Conservation (phyloP, 2,797 vertebrate species). For the Eulemur albifrons region DNA sequence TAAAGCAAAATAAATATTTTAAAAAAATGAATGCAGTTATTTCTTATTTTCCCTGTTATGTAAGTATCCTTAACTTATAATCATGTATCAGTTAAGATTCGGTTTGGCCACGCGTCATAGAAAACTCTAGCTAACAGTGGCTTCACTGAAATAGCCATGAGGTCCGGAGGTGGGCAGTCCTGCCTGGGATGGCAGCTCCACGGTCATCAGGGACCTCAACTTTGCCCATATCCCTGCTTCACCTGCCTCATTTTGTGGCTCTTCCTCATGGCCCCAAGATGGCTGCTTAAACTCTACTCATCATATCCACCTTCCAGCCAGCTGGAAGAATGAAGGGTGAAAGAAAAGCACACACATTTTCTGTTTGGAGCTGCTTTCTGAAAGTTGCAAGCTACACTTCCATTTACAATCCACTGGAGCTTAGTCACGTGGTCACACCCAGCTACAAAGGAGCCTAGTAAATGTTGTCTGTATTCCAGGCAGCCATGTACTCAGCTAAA, state of each 20-base stretch:
- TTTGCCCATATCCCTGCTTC: not conserved
- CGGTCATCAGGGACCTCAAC: not conserved
- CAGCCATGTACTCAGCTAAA: not conserved
- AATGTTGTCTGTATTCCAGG: not conserved
- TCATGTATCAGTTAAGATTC: not conserved
- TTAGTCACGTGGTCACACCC: not conserved
- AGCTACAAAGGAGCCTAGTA: not conserved
- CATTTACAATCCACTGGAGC: not conserved
- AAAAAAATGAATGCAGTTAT: not conserved
- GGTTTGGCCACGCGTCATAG: not conserved
- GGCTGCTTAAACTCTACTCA: not conserved
- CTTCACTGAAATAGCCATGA: not conserved
- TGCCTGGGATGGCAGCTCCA: not conserved
- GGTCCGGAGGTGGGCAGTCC: not conserved
- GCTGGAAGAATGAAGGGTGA: not conserved
- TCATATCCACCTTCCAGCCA: not conserved
- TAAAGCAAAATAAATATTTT: not conserved
- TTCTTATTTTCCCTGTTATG: slow-evolving; percentile 1
- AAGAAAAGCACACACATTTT: not conserved
- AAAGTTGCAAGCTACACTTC: not conserved
- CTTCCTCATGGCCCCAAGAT: not conserved
- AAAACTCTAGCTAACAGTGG: not conserved
- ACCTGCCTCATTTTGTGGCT: not conserved
- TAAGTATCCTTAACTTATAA: no score
- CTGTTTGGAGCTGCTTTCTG: not conserved